Percentiles rank a stretch among this genome's conserved stretches.
phyloP scores from a whole-genome alignment of 2,888 invertebrate genomes.

The Cheilosia soror region DNA sequence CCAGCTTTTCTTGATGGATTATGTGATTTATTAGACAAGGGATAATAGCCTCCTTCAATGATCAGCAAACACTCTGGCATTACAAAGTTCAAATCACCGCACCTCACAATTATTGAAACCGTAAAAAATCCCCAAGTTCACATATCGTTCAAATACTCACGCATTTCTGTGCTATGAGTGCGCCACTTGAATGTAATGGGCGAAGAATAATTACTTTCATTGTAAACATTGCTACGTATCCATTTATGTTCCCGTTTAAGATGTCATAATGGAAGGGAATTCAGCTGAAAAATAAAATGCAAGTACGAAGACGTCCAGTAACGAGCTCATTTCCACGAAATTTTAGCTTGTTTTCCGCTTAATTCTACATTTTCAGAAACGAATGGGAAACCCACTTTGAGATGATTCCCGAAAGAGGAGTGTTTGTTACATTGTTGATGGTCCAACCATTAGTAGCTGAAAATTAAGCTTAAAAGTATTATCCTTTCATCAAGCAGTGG shows the following conservation, averaged over 20 bases:
- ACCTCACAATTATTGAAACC: not conserved
- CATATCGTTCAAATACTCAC: conserved; percentile 11
- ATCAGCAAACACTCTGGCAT: not conserved
- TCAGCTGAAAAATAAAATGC: conserved; percentile 1
- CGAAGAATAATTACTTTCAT: conserved; percentile 24
- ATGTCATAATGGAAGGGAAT: not conserved
- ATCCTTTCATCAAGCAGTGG: too few relatives aligned
- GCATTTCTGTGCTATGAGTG: not conserved
- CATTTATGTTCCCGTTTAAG: conserved; percentile 18
- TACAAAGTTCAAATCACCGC: not conserved
- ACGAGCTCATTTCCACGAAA: conserved; percentile 15
- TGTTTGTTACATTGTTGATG: conserved; percentile 9
- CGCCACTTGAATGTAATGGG: conserved; percentile 30
- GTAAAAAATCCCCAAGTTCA: conserved; percentile 33
- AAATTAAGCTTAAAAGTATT: not conserved
- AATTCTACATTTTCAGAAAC: not conserved
- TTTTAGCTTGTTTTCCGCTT: not conserved
- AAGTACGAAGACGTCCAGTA: not conserved
- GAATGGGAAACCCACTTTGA: not conserved
- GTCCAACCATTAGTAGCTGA: not conserved
- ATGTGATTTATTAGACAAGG: too few relatives aligned
- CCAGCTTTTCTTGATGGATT: too few relatives aligned
- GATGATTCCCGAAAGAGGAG: not conserved
- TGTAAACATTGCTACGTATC: conserved; percentile 23
- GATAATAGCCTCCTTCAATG: too few relatives aligned